phyloP scores from a whole-genome alignment of 2,888 invertebrate species.

The Leptinotarsa rubiginosa region DNA sequence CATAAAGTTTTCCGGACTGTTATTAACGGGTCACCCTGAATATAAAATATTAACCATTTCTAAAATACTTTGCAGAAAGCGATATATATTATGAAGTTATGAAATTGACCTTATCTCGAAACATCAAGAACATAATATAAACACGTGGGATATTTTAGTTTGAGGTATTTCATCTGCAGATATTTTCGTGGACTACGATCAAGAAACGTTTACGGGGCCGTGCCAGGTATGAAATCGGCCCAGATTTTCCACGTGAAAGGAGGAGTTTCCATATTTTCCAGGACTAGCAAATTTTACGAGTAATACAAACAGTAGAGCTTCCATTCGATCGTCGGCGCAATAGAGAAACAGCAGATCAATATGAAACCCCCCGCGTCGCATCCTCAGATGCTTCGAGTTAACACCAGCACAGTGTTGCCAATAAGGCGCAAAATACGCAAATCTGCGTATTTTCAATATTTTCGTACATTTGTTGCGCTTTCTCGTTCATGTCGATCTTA shows the following conservation, averaged over 20 bases:
- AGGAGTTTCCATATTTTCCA: conserved; percentile 46
- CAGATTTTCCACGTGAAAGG: conserved; percentile 41
- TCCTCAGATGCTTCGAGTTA: conserved; percentile 42
- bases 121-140: too few relatives aligned
- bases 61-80: too few relatives aligned
- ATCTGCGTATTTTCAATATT: too few relatives aligned
- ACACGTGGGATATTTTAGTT: too few relatives aligned
- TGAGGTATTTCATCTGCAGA: conserved; percentile 4
- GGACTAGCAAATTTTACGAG: conserved; percentile 45
- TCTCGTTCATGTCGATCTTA: too few relatives aligned
- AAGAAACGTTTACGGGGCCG: conserved; percentile 23
- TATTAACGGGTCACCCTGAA: too few relatives aligned
- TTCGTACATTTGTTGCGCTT: too few relatives aligned
- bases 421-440: too few relatives aligned
- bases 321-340: conserved; percentile 46
- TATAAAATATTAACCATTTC: too few relatives aligned
- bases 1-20: too few relatives aligned
- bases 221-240: conserved; percentile 36
- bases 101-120: too few relatives aligned
- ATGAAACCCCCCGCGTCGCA: conserved; percentile 43
- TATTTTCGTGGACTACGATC: neutral
- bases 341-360: conserved; percentile 46
- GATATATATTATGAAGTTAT: too few relatives aligned
- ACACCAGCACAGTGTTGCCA: conserved; percentile 29
- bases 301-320: conserved; percentile 46